Evolutionary conservation across 2,888 invertebrate genomes (phyloP), one percentile per base, ranked within the genome.

Genomic region (Chorisops tibialis): DNA sequence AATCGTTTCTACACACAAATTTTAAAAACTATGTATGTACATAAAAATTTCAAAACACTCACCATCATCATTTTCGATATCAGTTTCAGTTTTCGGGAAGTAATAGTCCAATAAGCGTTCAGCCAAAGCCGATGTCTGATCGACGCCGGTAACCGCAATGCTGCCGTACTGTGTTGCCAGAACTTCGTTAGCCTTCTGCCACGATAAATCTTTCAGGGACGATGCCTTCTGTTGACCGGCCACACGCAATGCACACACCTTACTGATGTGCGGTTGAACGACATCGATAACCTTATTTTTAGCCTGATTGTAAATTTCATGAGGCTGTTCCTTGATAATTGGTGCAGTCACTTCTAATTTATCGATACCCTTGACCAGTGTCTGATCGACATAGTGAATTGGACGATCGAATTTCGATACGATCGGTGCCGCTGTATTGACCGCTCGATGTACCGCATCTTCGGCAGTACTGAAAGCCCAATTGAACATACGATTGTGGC

Each of bases 101-200:
- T 89, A 89, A 71, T 85, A 86, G 75, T 91, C 89, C 9, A 91
- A 77, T 66, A 88, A 80, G 63, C 84, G 83, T 79, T 91, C 88
- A 18, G 89, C 88, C 63, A 86, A 76, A 2, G 81, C 80, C 16
- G 88, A 85, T 48, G 88, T 87, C 3, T 80, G 81, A 72, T 89
- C 88, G 18, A 90, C 81, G 59, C 87, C 82, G 68, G 81, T 79
- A 18, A 88, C 79, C 0, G 88, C 87, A 70, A 83, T 82, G 71
- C 82, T 84, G 2, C 88, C 89, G 70, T 86, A 86, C 50, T 85
- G 83, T 4, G 87, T 87, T 30, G 84, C 84, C 50, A 89, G 79
- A 56, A 89, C 82, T 51, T 85, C 82, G 74, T 88, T 88, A 14
- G 87, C 86, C 70, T 86, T 87, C 61, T 85, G 83, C 87, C 87